Evolutionary conservation across 2,113 vertebrate genomes (phyloP), one percentile per base, ranked within the genome.

Genomic region (Leuciscus idus): DNA sequence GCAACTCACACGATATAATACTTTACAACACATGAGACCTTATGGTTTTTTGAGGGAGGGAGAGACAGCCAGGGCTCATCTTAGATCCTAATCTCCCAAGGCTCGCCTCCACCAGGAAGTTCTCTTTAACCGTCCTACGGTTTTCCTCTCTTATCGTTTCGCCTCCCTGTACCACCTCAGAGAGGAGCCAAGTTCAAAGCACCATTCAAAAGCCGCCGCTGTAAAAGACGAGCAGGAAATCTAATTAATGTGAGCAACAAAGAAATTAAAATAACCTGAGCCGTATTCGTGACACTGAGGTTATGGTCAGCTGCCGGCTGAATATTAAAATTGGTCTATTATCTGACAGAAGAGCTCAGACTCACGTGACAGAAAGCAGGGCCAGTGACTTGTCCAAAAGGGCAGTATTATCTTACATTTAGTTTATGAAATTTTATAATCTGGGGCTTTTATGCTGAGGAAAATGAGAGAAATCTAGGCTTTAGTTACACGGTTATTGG

Each of bases 1-100:
- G 52, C 2, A 26, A 17, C 23, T 76, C 17, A 57, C 8, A 78
- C 12, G 5, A 26, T 48, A 11, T 52, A 77, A 77, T 72, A 72
- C 79, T 81, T 48, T 8, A 46, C 12, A 17, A 8, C 59, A 26
- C 39, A 62, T 19, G 26, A 66, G 36, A 30, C 15, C 79, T 46
- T 6, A 4, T 8, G 0, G 28, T 77, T 12, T 28, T 36, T 30
- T 17, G 39, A 48, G 90, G 86, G 87, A 84, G 81, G 66, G 30
- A 90, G 90, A 91, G 89, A 90, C 88, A 90, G 68, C 84, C 89
- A 92, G 91, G 90, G 59, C 57, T 84, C 57, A 74, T 84, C 79
- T 85, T 61, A 50, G 57, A 84, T 88, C 66, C 26, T 46, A 79
- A 84, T 68, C 81, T 84, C 48, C 26, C 72, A 59, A 26, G 59